These are phyloP conservation scores for Diachasma alloeum DNA, from an alignment of 1,140 invertebrate genomes.

Conservation along the genomic window DNA sequence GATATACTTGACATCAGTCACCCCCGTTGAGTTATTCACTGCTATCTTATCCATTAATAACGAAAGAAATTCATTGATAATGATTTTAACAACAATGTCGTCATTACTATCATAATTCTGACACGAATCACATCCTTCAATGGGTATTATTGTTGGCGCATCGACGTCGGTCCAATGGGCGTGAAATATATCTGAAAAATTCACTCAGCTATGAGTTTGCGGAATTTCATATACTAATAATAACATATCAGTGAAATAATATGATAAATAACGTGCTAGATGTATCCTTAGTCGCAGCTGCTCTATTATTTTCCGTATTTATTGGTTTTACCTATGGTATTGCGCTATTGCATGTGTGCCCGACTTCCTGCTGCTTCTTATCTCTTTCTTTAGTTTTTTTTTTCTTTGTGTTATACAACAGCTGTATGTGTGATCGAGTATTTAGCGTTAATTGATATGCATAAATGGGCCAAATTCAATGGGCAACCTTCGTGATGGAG, in stretches of 20 bases:
- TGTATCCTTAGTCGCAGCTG: background rate
- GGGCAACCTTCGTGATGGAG: background rate
- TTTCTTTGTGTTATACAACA: constrained; percentile 14
- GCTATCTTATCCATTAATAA: background rate
- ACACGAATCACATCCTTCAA: background rate
- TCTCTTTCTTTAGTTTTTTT: background rate
- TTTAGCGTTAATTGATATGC: background rate
- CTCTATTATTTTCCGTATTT: background rate
- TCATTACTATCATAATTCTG: background rate
- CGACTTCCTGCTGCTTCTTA: background rate
- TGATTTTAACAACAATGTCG: background rate
- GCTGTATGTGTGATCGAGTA: background rate
- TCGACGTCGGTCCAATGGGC: background rate
- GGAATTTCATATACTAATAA: background rate
- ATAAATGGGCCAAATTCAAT: constrained; percentile 5
- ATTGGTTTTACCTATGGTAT: background rate
- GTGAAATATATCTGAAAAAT: background rate
- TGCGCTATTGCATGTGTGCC: background rate
- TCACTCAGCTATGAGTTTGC: background rate
- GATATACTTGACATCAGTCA: background rate
- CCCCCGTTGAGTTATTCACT: background rate
- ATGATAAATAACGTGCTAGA: background rate
- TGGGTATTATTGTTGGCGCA: background rate
- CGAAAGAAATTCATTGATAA: background rate
- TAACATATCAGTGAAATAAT: background rate